These are phyloP conservation scores for Lepidothrix coronata DNA, from an alignment of 2,113 vertebrate species.

Conservation along the genomic window DNA sequence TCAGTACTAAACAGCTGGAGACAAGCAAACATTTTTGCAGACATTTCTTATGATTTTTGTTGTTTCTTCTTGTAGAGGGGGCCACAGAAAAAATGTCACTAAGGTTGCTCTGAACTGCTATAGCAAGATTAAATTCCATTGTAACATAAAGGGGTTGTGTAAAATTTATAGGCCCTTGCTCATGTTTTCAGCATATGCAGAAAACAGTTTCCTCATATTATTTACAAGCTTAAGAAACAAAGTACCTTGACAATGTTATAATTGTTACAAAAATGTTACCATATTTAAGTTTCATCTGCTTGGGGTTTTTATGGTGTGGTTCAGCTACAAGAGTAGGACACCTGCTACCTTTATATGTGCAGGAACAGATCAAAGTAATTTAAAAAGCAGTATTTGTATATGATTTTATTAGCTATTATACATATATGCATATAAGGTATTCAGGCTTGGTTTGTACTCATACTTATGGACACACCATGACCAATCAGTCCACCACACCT, in stretches of 20 bases:
- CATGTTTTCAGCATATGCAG: background rate
- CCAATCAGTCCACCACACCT: background rate
- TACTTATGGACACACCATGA: background rate
- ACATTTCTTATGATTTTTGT: accelerated
- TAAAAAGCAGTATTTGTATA: background rate
- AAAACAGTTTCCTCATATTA: background rate
- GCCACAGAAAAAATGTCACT: background rate
- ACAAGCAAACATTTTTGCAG: background rate
- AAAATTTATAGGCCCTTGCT: background rate
- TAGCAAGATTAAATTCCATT: background rate
- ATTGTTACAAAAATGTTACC: background rate
- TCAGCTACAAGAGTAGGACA: background rate
- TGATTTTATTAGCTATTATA: background rate
- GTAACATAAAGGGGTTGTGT: background rate
- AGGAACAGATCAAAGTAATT: background rate
- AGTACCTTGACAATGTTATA: background rate
- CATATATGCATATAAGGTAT: background rate
- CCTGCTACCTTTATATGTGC: background rate
- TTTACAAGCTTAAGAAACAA: background rate
- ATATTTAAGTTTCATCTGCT: background rate
- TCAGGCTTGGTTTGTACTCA: background rate
- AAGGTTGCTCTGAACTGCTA: background rate
- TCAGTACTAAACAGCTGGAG: background rate
- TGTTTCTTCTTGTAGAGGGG: background rate
- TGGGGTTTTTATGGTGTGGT: background rate